Evolutionary conservation across 1,140 invertebrate genomes (phyloP), one percentile per base, ranked within the genome.

Genomic region (Heliconius nattereri): DNA sequence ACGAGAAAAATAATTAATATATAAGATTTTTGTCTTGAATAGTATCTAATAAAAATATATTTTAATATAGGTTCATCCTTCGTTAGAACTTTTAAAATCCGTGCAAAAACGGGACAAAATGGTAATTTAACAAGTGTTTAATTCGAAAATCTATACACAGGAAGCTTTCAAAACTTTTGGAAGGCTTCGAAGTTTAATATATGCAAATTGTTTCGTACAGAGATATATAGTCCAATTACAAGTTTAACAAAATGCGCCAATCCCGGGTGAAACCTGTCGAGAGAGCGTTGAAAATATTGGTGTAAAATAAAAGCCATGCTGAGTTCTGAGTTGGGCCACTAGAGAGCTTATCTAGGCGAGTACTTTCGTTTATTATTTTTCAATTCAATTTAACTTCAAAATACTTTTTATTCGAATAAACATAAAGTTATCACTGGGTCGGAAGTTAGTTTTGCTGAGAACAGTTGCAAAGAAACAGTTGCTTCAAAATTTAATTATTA

Each of bases 141-240:
- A 72, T 72, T 72, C 32, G 20, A n/a, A 40, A 72, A 72, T 72
- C 71, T 40, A 70, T 71, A 70, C 66, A 49, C 40, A 40, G 35
- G 52, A 73, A 80, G 71, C 16, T 57, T 52, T 23, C 37, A 29
- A 35, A 79, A 78, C 75, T 71, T 73, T 83, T 70, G 74, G 52
- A 79, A 71, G 35, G 71, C 71, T 72, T 72, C 35, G n/a, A 70
- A 80, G 76, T 80, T 79, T 66, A 81, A 81, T 57, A 54, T 72
- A 80, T 78, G 73, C 78, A 82, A 79, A 75, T 83, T 83, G 76
- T 79, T 77, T 77, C 72, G 75, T 72, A 76, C 79, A 76, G 75
- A 80, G 81, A 81, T 76, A 78, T 83, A 80, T 83, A 73, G 75
- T 80, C 81, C 78, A 80, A 83, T 83, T 80, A 83, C 76, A 80